Evolutionary conservation across 2,797 vertebrate species (phyloP).

Genomic region (Thalassophryne amazonica): DNA sequence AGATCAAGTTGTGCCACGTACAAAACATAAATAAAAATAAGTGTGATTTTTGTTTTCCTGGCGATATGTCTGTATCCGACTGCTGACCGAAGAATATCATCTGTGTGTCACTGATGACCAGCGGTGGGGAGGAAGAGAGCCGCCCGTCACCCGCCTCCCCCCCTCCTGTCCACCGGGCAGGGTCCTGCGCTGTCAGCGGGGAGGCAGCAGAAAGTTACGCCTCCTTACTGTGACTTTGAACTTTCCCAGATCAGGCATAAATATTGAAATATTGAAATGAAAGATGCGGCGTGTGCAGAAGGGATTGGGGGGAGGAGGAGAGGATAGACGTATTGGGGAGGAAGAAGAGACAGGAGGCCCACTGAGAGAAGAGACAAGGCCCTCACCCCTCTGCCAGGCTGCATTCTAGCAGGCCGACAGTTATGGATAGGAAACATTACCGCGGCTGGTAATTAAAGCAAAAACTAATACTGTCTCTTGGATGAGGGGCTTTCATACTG

Average conservation of each 20-base stretch:
- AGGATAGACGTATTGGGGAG: conserved; percentile 79
- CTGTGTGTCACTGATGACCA: conserved; percentile 30
- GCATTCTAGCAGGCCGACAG: conserved; percentile 92
- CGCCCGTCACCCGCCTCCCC: conserved; percentile 41
- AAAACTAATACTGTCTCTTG: conserved; percentile 97
- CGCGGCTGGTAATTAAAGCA: conserved; percentile 95
- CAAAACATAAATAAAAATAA: no score
- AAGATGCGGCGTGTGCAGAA: conserved; percentile 82
- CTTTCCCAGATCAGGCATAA: conserved; percentile 87
- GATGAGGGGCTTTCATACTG: conserved; percentile 86
- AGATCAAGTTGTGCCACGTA: no score
- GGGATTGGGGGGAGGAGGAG: conserved; percentile 72
- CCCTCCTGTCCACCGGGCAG: conserved; percentile 52
- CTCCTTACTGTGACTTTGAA: conserved; percentile 95
- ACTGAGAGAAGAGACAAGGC: conserved; percentile 95
- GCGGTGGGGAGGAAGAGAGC: conserved; percentile 44
- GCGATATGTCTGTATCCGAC: conserved; percentile 4
- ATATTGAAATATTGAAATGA: conserved; percentile 99
- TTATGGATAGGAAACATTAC: conserved; percentile 99
- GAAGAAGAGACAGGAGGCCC: conserved; percentile 86
- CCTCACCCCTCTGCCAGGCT: conserved; percentile 89
- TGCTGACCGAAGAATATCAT: background rate
- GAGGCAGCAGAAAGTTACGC: conserved; percentile 78
- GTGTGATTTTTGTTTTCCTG: no score
- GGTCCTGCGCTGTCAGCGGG: conserved; percentile 67